Conservation (phyloP, 1,140 invertebrate species). For the Heliconius hermathena region DNA sequence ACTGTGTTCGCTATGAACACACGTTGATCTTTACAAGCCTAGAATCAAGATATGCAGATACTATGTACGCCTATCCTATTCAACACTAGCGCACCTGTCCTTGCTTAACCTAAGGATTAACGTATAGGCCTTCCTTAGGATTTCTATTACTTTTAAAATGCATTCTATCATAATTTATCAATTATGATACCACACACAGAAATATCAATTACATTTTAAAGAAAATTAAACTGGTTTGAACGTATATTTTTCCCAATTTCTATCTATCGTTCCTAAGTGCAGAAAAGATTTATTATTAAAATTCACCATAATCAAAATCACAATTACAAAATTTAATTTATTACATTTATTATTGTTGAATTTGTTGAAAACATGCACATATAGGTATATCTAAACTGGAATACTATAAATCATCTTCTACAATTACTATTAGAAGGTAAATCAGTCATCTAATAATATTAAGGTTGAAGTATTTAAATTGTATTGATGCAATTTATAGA, state of each 20-base stretch:
- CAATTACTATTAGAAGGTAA: not conserved
- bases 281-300: no score
- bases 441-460: constrained; percentile 30
- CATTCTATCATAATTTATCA: no score
- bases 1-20: constrained; percentile 47
- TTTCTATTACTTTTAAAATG: not conserved
- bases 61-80: constrained; percentile 16
- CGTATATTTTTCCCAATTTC: no score
- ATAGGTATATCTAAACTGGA: not conserved
- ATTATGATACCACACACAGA: no score
- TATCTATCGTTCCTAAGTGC: no score
- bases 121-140: not conserved
- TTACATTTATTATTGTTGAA: no score
- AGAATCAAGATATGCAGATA: constrained; percentile 16
- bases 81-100: not conserved
- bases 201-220: no score
- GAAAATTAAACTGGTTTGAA: no score
- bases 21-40: constrained; percentile 28
- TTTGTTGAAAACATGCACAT: no score
- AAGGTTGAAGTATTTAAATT: constrained; percentile 46
- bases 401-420: not conserved
- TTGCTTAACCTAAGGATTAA: not conserved
- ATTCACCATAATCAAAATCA: no score
- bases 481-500: constrained; percentile 44
- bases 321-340: no score